A percentile compares a stretch with the other conserved stretches of the same genome.
phyloP scores from a whole-genome alignment of 2,888 invertebrate species.

The Yponomeuta cagnagella region DNA sequence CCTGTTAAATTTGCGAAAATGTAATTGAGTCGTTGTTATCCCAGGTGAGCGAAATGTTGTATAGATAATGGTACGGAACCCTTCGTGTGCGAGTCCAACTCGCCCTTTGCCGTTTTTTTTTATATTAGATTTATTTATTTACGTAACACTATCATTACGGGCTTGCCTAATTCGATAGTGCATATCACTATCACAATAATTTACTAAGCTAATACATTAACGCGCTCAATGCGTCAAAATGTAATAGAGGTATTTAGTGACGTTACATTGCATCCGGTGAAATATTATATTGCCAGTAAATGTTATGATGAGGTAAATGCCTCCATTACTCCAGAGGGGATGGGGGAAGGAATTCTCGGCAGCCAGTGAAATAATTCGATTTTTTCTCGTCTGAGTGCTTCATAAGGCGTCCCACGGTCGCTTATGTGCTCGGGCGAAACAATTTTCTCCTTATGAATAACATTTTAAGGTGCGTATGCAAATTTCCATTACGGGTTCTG shows the following conservation, averaged over 20 bases:
- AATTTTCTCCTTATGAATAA: conserved; percentile 74
- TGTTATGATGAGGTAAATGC: conserved; percentile 7
- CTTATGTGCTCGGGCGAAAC: conserved; percentile 47
- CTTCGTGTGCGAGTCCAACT: too few relatives aligned
- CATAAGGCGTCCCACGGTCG: conserved; percentile 26
- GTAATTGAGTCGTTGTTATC: too few relatives aligned
- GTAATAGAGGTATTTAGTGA: background rate
- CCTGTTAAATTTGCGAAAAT: too few relatives aligned
- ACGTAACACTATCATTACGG: too few relatives aligned
- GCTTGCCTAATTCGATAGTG: too few relatives aligned
- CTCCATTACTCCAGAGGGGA: conserved; percentile 2
- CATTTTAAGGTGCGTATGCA: conserved; percentile 71
- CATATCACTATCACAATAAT: too few relatives aligned
- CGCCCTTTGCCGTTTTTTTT: too few relatives aligned
- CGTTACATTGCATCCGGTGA: background rate
- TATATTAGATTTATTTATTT: too few relatives aligned
- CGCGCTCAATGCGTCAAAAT: too few relatives aligned
- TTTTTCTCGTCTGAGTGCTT: conserved; percentile 51
- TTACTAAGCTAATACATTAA: too few relatives aligned
- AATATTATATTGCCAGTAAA: conserved; percentile 6
- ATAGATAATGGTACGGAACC: too few relatives aligned
- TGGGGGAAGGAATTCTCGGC: conserved; percentile 30
- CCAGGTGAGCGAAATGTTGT: too few relatives aligned
- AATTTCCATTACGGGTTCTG: conserved; percentile 65
- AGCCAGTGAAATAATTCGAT: conserved; percentile 53